Percentiles rank a stretch among this genome's conserved stretches.
These are phyloP conservation scores for Clarias macrocephalus DNA, from an alignment of 2,113 vertebrate species.

Conservation along the genomic window DNA sequence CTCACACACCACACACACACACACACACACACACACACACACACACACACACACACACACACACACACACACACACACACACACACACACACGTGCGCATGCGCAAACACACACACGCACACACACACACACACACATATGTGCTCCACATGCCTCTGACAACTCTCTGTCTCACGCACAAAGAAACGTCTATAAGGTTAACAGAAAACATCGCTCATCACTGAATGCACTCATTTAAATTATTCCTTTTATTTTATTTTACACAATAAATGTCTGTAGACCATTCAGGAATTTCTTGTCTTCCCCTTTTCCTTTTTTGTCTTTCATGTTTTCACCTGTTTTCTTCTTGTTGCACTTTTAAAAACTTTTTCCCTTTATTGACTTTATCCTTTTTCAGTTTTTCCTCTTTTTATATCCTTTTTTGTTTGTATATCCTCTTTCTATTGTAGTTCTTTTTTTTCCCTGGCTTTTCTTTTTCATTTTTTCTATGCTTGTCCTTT, in stretches of 20 bases:
- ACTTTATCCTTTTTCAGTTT: background rate
- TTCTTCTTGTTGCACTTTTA: background rate
- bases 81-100: background rate
- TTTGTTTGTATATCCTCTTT: background rate
- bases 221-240: constrained; percentile 6
- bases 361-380: background rate
- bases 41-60: constrained; percentile 24
- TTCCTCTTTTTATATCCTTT: background rate
- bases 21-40: constrained; percentile 14
- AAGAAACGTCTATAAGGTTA: constrained; percentile 31
- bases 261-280: constrained; percentile 11
- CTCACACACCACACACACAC: constrained; percentile 48
- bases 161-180: constrained; percentile 17
- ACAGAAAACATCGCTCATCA: constrained; percentile 20
- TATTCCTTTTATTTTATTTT: background rate
- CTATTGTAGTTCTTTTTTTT: background rate
- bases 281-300: background rate
- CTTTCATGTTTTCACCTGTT: background rate
- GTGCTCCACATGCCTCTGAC: constrained; percentile 31
- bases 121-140: constrained; percentile 30
- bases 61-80: constrained; percentile 30
- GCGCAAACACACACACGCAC: constrained; percentile 21
- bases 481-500: background rate
- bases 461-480: background rate
- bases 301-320: background rate